These are phyloP conservation scores for Macrostomum lignano DNA, from an alignment of 1,140 invertebrate genomes.

Conservation along the genomic window DNA sequence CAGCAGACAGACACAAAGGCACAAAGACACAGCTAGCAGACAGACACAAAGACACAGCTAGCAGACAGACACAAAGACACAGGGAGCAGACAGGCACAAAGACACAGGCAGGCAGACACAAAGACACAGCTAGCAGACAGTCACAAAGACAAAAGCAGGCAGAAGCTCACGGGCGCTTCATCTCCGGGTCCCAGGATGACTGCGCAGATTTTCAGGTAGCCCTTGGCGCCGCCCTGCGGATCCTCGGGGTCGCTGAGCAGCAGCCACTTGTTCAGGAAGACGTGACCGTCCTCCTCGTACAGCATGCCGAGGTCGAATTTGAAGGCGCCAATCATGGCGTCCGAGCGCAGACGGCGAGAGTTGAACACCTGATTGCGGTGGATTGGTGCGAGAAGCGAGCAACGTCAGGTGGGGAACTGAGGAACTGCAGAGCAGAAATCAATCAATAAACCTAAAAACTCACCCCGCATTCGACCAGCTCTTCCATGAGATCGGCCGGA, in stretches of 20 bases:
- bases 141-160: too few relatives aligned
- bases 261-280: constrained; percentile 30
- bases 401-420: too few relatives aligned
- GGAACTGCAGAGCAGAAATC: too few relatives aligned
- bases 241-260: constrained; percentile 27
- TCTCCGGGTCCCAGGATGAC: constrained; percentile 28
- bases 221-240: constrained; percentile 20
- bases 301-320: constrained; percentile 27
- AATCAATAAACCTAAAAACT: too few relatives aligned
- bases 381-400: too few relatives aligned
- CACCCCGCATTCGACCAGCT: constrained; percentile 26
- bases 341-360: constrained; percentile 21
- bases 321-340: constrained; percentile 17
- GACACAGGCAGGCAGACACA: too few relatives aligned
- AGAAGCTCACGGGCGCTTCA: constrained; percentile 15
- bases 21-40: too few relatives aligned
- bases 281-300: constrained; percentile 23
- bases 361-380: constrained; percentile 29
- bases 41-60: too few relatives aligned
- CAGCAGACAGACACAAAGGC: too few relatives aligned
- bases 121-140: too few relatives aligned
- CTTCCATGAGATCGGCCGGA: constrained; percentile 26
- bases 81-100: too few relatives aligned
- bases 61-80: too few relatives aligned
- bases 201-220: constrained; percentile 28